A percentile compares a stretch with the other conserved stretches of the same genome.
Evolutionary conservation across 92 coral and sea anemone genomes (phyloP).

Genomic region (Nematostella vectensis): DNA sequence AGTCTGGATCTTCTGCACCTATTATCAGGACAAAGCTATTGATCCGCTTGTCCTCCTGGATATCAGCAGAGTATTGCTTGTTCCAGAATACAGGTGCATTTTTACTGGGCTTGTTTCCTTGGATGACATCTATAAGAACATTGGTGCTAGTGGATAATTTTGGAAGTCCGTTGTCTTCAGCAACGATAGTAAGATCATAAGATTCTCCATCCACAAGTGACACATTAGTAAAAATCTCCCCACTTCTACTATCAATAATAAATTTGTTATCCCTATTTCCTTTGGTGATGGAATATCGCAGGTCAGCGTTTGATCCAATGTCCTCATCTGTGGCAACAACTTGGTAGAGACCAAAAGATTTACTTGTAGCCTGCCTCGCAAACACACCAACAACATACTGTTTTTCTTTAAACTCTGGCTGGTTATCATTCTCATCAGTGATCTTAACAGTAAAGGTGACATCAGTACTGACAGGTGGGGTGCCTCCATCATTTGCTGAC

Average conservation of each 20-base stretch:
- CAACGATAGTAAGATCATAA: conserved; percentile 55
- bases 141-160: conserved; percentile 33
- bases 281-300: conserved; percentile 17
- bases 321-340: conserved; percentile 70
- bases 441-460: conserved; percentile 55
- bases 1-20: conserved; percentile 53
- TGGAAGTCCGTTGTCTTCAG: conserved; percentile 62
- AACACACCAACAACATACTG: conserved; percentile 15
- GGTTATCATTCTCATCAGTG: conserved; percentile 81
- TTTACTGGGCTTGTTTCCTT: conserved; percentile 24
- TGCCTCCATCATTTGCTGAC: conserved; percentile 51
- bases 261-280: conserved; percentile 42
- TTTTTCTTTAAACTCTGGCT: conserved; percentile 49
- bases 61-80: conserved; percentile 7
- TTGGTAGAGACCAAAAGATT: conserved; percentile 31
- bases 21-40: conserved; percentile 31
- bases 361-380: conserved; percentile 29
- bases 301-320: conserved; percentile 63
- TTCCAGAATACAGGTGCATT: conserved; percentile 37
- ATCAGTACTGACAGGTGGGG: conserved; percentile 41
- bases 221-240: conserved; percentile 46
- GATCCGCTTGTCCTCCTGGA: conserved; percentile 48
- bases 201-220: conserved; percentile 35
- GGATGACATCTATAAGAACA: conserved; percentile 28
- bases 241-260: conserved; percentile 56